These are phyloP conservation scores for Microplitis deprimator DNA, from an alignment of 2,888 invertebrate genomes.

Conservation along the genomic window DNA sequence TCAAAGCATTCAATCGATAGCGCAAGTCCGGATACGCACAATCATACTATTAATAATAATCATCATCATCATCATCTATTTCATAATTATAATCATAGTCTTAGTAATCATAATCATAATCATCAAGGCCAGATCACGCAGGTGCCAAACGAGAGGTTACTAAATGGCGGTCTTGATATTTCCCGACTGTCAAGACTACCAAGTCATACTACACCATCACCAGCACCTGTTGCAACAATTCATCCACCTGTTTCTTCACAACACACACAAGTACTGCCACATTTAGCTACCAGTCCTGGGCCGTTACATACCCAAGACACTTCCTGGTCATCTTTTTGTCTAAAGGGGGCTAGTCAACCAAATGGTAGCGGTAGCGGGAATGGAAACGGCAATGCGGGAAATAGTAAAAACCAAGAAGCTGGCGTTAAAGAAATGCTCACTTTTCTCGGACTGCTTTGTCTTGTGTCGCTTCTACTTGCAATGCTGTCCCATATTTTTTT, in stretches of 20 bases:
- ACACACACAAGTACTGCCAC: constrained; percentile 59
- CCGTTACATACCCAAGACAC: constrained; percentile 61
- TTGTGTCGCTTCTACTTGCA: constrained; percentile 88
- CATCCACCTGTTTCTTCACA: constrained; percentile 61
- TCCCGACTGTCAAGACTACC: constrained; percentile 71
- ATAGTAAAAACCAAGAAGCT: constrained; percentile 70
- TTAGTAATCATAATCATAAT: constrained; percentile 34
- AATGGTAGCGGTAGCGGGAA: background rate
- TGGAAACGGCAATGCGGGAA: constrained; percentile 27
- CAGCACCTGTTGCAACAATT: constrained; percentile 63
- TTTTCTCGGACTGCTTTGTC: constrained; percentile 87
- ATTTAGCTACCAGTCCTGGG: constrained; percentile 55
- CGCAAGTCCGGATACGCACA: constrained; percentile 68
- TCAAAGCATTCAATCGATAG: constrained; percentile 70
- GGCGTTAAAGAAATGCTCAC: constrained; percentile 86
- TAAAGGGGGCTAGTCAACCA: constrained; percentile 48
- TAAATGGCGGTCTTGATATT: constrained; percentile 76
- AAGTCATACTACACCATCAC: constrained; percentile 63
- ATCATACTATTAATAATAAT: constrained; percentile 52
- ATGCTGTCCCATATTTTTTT: constrained; percentile 88
- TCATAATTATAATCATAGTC: constrained; percentile 48
- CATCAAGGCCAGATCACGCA: constrained; percentile 56
- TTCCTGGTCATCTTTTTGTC: constrained; percentile 61
- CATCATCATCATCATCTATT: constrained; percentile 51
- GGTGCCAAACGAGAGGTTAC: constrained; percentile 59